Evolutionary conservation across 2,888 invertebrate genomes (phyloP).

Genomic region (Uloborus plumipes): DNA sequence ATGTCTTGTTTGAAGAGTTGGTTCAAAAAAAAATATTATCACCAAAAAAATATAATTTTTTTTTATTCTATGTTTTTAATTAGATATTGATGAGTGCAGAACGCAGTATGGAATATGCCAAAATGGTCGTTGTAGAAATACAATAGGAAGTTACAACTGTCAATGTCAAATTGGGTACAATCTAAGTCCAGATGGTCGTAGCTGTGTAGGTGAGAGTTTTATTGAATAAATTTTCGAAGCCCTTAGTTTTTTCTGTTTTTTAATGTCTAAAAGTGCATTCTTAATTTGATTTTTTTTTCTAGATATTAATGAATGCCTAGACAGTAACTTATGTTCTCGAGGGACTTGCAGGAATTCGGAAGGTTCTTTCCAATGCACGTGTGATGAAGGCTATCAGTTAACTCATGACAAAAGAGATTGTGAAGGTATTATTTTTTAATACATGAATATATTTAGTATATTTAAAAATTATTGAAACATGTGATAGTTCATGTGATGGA

Average conservation of each 20-base stretch:
- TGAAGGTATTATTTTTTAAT: slow-evolving; percentile 74
- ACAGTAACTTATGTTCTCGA: slow-evolving; percentile 79
- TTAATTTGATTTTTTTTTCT: slow-evolving; percentile 69
- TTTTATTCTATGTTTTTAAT: background rate
- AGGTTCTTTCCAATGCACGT: slow-evolving; percentile 86
- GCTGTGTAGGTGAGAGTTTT: slow-evolving; percentile 75
- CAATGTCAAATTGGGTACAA: slow-evolving; percentile 86
- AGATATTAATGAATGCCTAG: slow-evolving; percentile 86
- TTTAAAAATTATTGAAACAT: background rate
- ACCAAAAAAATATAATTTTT: no score
- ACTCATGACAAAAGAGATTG: slow-evolving; percentile 80
- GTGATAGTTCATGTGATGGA: background rate
- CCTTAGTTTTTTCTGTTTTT: background rate
- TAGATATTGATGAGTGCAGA: slow-evolving; percentile 83
- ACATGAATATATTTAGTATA: background rate
- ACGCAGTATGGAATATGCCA: slow-evolving; percentile 87
- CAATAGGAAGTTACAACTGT: slow-evolving; percentile 83
- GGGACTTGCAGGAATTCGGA: slow-evolving; percentile 86
- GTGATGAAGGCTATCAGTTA: slow-evolving; percentile 81
- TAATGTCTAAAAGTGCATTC: no score
- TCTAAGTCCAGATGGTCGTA: slow-evolving; percentile 81
- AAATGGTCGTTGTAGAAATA: slow-evolving; percentile 86
- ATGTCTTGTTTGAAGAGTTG: background rate
- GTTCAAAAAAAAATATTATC: background rate
- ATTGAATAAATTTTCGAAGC: background rate